Conservation (phyloP, 2,113 vertebrate species). For the Dromiciops gliroides region DNA sequence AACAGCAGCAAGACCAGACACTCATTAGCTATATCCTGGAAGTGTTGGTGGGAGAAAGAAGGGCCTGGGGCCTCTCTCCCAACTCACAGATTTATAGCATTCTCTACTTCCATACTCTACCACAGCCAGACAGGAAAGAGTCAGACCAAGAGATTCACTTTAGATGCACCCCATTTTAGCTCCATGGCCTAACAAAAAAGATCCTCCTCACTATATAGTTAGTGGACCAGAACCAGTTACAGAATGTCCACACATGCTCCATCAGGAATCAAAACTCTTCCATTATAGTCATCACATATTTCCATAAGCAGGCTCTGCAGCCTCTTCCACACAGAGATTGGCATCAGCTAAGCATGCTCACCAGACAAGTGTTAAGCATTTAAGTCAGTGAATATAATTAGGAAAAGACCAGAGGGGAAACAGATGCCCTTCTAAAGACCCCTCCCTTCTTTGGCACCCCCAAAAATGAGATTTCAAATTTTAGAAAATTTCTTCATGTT, state of each 20-base stretch:
- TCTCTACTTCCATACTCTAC: not conserved
- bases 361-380: not conserved
- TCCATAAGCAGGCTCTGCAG: not conserved
- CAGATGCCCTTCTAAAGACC: not conserved
- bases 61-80: not conserved
- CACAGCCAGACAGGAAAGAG: not conserved
- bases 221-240: not conserved
- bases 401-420: not conserved
- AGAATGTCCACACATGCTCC: not conserved
- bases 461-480: not conserved
- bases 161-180: not conserved
- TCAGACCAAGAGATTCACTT: not conserved
- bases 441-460: not conserved
- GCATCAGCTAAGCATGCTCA: not conserved
- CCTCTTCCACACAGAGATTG: not conserved
- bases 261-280: not conserved
- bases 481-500: not conserved
- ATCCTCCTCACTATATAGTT: not conserved
- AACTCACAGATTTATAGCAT: not conserved
- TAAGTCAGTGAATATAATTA: not conserved
- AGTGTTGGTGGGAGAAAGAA: not conserved
- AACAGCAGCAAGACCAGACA: not conserved
- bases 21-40: not conserved
- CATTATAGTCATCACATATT: not conserved
- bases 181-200: not conserved